A percentile compares a stretch with the other conserved stretches of the same genome.
These are phyloP conservation scores for Timema cristinae DNA, from an alignment of 2,888 invertebrate species.

Conservation along the genomic window DNA sequence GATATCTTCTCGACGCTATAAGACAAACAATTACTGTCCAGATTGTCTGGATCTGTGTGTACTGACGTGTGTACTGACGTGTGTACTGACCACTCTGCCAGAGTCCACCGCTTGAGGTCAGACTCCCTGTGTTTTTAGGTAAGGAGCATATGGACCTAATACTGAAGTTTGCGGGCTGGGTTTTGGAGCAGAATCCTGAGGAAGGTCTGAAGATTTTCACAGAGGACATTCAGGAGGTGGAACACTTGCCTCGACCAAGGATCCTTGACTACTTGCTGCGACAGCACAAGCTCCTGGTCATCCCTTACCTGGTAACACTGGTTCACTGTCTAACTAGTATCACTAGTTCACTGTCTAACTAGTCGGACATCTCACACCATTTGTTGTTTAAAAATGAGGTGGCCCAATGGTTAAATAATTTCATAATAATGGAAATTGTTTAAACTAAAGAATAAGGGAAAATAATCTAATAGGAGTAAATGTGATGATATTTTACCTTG, in stretches of 20 bases:
- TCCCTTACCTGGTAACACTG: conserved; percentile 80
- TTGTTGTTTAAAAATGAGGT: no score
- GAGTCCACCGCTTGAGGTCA: not conserved
- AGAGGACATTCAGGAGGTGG: conserved; percentile 82
- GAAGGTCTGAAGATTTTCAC: conserved; percentile 88
- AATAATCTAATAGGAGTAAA: no score
- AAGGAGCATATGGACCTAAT: conserved; percentile 79
- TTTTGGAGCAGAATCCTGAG: conserved; percentile 77
- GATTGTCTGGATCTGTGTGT: not conserved
- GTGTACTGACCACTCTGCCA: not conserved
- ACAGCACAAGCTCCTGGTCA: conserved; percentile 74
- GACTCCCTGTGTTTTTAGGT: conserved; percentile 48
- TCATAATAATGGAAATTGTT: no score
- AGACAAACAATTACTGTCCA: not conserved
- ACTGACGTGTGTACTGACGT: not conserved
- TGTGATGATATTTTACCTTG: no score
- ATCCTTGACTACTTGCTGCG: conserved; percentile 85
- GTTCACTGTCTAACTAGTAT: conserved; percentile 54
- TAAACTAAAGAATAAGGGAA: no score
- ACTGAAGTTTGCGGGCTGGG: conserved; percentile 92
- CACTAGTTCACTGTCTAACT: not conserved
- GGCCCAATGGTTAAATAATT: no score
- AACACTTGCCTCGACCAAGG: conserved; percentile 80
- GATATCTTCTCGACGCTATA: no score
- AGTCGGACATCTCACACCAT: no score